These are phyloP conservation scores for Crossaster papposus DNA, from an alignment of 53 echinoderm and acorn worm genomes.

Conservation along the genomic window DNA sequence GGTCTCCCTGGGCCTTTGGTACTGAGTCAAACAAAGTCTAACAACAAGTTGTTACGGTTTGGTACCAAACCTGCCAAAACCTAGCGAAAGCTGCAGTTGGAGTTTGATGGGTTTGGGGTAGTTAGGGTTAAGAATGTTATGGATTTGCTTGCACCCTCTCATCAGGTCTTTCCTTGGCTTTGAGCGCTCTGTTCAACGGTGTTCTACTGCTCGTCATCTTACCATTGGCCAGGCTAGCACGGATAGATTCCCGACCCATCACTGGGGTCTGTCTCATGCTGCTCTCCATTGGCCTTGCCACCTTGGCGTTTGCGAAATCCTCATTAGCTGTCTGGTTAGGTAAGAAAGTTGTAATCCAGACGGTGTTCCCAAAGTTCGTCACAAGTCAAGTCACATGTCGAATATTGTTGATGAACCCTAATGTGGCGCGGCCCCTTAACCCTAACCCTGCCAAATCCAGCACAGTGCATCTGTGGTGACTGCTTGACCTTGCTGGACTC, in stretches of 20 bases:
- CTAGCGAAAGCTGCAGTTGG: no score
- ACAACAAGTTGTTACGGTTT: no score
- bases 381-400: not conserved
- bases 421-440: no score
- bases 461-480: no score
- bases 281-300: not conserved
- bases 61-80: no score
- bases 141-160: not conserved
- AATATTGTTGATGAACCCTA: no score
- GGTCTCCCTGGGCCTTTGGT: no score
- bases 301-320: not conserved
- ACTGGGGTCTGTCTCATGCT: not conserved
- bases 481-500: no score
- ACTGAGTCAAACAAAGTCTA: no score
- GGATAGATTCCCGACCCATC: not conserved
- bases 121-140: no score
- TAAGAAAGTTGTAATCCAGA: not conserved
- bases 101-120: no score
- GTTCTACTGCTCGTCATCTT: not conserved
- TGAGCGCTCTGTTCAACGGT: not conserved
- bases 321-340: constrained; percentile 15
- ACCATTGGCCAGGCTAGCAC: not conserved
- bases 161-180: not conserved
- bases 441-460: no score
- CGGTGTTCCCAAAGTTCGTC: not conserved